Percentiles rank a stretch among this genome's conserved stretches.
Evolutionary conservation across 1,140 invertebrate genomes (phyloP).

Genomic region (Trissolcus basalis): DNA sequence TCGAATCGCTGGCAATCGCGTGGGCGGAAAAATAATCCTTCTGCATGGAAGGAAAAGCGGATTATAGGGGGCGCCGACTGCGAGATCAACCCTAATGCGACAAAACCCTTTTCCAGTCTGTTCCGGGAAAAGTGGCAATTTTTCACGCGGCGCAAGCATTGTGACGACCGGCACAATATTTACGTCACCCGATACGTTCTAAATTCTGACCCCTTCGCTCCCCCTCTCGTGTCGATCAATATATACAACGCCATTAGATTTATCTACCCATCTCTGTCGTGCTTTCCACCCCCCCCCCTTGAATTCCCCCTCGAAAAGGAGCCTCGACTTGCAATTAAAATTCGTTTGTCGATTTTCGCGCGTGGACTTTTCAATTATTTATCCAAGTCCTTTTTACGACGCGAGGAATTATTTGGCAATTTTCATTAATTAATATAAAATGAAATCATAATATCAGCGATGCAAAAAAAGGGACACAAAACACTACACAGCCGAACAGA

Average conservation of each 20-base stretch:
- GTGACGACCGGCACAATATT: slow-evolving; percentile 28
- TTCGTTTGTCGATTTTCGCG: slow-evolving; percentile 29
- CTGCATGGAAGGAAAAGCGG: slow-evolving; percentile 5
- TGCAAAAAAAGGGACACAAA: slow-evolving; percentile 17
- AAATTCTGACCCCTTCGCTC: slow-evolving; percentile 17
- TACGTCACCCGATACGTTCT: slow-evolving; percentile 41
- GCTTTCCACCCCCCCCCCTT: not conserved
- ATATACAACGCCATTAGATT: slow-evolving; percentile 36
- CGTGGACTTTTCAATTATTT: slow-evolving; percentile 24
- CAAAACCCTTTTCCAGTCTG: slow-evolving; percentile 34
- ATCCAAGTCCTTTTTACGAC: slow-evolving; percentile 6
- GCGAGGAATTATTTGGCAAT: slow-evolving; percentile 33
- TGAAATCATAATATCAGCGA: slow-evolving; percentile 25
- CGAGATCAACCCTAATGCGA: slow-evolving; percentile 32
- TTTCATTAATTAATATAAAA: slow-evolving; percentile 52
- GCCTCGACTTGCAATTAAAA: slow-evolving; percentile 21
- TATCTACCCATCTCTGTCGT: slow-evolving; percentile 14
- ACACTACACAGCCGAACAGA: slow-evolving; percentile 9
- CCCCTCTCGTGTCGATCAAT: slow-evolving; percentile 20
- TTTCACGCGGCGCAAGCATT: slow-evolving; percentile 30
- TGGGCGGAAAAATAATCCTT: slow-evolving; percentile 18
- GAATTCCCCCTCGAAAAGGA: no score
- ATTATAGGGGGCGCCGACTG: slow-evolving; percentile 13
- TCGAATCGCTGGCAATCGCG: not conserved
- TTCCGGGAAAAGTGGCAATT: slow-evolving; percentile 28